Evolutionary conservation across 2,797 vertebrate species (phyloP).

Genomic region (Glyptemys insculpta): DNA sequence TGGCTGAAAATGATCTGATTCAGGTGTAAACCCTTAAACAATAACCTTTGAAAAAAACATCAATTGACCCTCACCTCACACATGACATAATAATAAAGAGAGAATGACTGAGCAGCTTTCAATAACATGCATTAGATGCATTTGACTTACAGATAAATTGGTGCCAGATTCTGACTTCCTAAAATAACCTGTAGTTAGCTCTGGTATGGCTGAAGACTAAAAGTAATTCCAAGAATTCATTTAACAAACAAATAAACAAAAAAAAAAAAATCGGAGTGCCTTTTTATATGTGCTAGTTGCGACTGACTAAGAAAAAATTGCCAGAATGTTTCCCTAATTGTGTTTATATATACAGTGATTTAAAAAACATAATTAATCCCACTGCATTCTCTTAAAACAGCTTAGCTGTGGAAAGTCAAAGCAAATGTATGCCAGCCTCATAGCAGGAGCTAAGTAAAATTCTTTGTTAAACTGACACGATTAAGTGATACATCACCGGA

Average conservation of each 20-base stretch:
- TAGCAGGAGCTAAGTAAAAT: constrained; percentile 12
- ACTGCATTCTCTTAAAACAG: neutral
- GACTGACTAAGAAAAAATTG: neutral
- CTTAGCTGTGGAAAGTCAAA: constrained; percentile 26
- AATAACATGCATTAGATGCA: neutral
- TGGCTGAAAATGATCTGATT: neutral
- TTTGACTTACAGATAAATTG: neutral
- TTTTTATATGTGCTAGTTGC: neutral
- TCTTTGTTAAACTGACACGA: constrained; percentile 45
- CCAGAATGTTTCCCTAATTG: neutral
- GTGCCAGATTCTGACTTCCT: neutral
- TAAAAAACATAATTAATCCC: constrained; percentile 7
- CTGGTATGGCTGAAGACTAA: neutral
- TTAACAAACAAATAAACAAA: neutral
- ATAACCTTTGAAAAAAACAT: neutral
- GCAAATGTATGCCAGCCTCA: neutral
- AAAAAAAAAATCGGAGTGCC: neutral
- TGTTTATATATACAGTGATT: neutral
- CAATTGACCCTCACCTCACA: neutral
- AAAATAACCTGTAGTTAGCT: neutral
- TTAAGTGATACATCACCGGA: constrained; percentile 26
- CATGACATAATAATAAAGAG: neutral
- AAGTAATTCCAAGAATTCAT: neutral
- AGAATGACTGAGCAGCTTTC: neutral
- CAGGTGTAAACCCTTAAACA: neutral